Evolutionary conservation across 2,113 vertebrate genomes (phyloP).

Genomic region (Phalacrocorax pelagicus): DNA sequence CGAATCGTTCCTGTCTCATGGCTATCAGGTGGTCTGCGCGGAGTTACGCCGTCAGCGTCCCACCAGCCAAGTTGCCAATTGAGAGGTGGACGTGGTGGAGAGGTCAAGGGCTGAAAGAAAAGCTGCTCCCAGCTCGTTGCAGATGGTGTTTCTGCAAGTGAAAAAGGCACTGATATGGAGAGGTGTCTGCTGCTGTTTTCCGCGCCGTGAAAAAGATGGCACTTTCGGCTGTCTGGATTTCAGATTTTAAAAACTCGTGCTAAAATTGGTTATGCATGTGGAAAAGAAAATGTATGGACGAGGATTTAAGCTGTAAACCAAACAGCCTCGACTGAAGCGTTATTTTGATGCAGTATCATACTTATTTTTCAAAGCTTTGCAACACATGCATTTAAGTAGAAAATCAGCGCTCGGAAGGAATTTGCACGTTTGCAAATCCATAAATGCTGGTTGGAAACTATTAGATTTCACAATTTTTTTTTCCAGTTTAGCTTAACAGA

Average conservation of each 20-base stretch:
- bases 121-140: neutral
- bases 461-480: neutral
- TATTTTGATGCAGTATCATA: neutral
- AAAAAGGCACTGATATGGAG: neutral
- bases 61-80: neutral
- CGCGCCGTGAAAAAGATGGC: neutral
- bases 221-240: neutral
- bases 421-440: neutral
- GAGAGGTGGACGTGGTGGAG: neutral
- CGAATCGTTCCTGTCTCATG: neutral
- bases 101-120: neutral
- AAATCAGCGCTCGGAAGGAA: neutral
- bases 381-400: neutral
- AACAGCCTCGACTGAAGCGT: neutral
- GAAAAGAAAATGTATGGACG: neutral
- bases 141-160: neutral
- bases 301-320: neutral
- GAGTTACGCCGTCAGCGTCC: neutral
- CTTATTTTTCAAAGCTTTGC: neutral
- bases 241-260: neutral
- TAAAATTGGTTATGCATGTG: neutral
- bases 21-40: neutral
- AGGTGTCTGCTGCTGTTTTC: neutral
- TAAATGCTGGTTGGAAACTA: neutral
- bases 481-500: neutral